Evolutionary conservation across 23 tunicate species (phyloP), one percentile per base, ranked within the genome.

Genomic region (Diplosoma virens): DNA sequence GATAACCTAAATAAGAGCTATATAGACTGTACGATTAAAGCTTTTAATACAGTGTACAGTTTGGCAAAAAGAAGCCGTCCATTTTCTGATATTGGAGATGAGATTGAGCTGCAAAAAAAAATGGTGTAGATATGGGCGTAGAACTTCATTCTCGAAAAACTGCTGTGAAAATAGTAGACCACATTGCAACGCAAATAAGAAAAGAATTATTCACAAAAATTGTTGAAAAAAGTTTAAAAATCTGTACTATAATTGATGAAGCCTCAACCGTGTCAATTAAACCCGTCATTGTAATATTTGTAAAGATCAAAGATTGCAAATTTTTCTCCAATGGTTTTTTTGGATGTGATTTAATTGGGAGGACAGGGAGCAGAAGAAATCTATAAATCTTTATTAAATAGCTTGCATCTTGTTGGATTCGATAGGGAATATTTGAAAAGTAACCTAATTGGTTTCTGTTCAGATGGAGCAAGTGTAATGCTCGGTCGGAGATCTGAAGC

Each of bases 21-120:
- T 67, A 79, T 79, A n/a, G 76, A 27, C 32, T 80, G 79, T 69
- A 80, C 85, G 53, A 24, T 6, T 29, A 71, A 36, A 71, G 85
- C 73, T 72, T 80, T 80, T 45, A 80, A 80, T 80, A 80, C 85
- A 73, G 81, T 80, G 45, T 80, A 80, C 85, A 71, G 85, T 80
- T 71, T 80, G 26, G 48, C 85, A 30, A 80, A 80, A 80, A 31
- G 79, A 71, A 69, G 47, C 54, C 50, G 66, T 22, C 80, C 79
- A 50, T 80, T 80, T 71, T 80, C 64, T 71, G 67, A 71, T 71
- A 50, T 80, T 71, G 67, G 50, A 80, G 36, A 80, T 72, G 85
- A 80, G 48, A 71, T 80, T 71, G 85, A 71, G 52, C 79, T 80
- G 48, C 85, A 80, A 71, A 73, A 80, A 80, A 80, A 80, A 73